Base-by-base conservation (phyloP, 1,140 invertebrate genomes). In the Cyclina sinensis region DNA sequence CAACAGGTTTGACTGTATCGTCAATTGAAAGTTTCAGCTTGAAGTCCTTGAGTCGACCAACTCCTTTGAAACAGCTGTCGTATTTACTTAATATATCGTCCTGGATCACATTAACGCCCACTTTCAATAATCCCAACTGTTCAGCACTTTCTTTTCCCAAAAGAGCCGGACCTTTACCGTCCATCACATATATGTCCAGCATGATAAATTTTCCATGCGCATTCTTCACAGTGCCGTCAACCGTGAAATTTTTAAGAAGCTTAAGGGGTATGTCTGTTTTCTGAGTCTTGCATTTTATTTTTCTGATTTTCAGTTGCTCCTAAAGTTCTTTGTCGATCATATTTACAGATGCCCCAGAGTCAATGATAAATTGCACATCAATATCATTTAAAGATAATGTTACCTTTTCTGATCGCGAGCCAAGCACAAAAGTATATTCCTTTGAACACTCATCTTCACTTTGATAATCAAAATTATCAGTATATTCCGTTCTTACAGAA, bases 11-110 rank as follows among this genome's bases (percentile, higher is more conserved):
- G 11, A 80, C 78, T 12, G 18, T 32, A 21, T 80, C 51, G 35
- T 80, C 48, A 57, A 80, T 57, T 7, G 24, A 35, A n/a, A 80
- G n/a, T 7, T 86, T 82, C 43, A 89, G 48, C 21, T 73, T 5
- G 82, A 85, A 73, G 65, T 48, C 51, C 76, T 74, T 32, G 74
- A 74, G 30, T 39, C 70, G 85, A 62, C 81, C 57, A 4, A 85
- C 35, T 12, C 62, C 27, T 3, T 80, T 21, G 30, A 80, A 85
- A 86, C 35, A 35, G 35, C n/a, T 9, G 16, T 81, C 18, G 12
- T 39, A 39, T 12, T 59, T 37, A 16, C n/a, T 48, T 21, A 21
- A 39, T n/a, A 12, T 3, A 54, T 54, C 51, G 51, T 7, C 21
- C 51, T 54, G 7, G 51, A 30, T 79, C 21, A 30, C 5, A 46